Conservation (phyloP, 2,888 invertebrate species). For the Tholera decimalis region DNA sequence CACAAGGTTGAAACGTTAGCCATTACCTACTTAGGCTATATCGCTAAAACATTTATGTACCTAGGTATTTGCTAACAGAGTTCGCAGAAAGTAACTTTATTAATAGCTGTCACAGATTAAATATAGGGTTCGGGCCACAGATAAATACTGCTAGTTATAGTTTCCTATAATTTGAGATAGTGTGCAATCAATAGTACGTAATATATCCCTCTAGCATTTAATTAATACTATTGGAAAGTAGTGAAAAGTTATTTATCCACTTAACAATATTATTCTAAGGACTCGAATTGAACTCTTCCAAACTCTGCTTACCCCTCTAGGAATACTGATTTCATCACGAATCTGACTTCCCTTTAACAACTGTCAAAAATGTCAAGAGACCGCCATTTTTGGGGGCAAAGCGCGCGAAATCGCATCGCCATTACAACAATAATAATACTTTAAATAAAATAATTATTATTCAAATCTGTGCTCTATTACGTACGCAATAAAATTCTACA, state of each 20-base stretch:
- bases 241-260: not conserved
- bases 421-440: not conserved
- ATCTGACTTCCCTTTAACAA: conserved; percentile 47
- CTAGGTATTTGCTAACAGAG: too few relatives aligned
- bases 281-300: conserved; percentile 17
- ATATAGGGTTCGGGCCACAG: too few relatives aligned
- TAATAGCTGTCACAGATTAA: too few relatives aligned
- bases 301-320: not conserved
- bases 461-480: conserved; percentile 14
- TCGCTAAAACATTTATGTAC: too few relatives aligned
- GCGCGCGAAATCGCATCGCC: conserved; percentile 68
- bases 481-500: fast-evolving
- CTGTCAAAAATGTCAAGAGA: conserved; percentile 80
- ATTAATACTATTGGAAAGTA: too few relatives aligned
- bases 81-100: too few relatives aligned
- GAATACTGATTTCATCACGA: conserved; percentile 57
- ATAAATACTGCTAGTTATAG: too few relatives aligned
- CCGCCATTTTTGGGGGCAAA: conserved; percentile 72
- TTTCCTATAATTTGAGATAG: too few relatives aligned
- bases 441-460: fast-evolving
- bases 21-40: too few relatives aligned
- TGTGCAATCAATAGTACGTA: too few relatives aligned
- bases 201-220: too few relatives aligned
- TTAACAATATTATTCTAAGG: not conserved
- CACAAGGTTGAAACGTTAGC: too few relatives aligned